Evolutionary conservation across 2,888 invertebrate genomes (phyloP).

Genomic region (Xiphydria camelus): DNA sequence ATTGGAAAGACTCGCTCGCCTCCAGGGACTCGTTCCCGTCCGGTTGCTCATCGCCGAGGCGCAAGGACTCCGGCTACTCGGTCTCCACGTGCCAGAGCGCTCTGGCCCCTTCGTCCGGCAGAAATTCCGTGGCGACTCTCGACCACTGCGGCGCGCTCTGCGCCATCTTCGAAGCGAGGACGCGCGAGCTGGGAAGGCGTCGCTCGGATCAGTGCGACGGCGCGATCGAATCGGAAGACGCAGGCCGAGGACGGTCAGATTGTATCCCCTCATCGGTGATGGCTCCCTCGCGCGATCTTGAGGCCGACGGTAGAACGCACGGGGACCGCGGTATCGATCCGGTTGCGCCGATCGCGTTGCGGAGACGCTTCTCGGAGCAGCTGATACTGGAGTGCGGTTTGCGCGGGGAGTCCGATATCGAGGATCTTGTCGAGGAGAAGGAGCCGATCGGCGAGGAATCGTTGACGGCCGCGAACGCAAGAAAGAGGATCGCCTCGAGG

Average conservation of each 20-base stretch:
- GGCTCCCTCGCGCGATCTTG: background rate
- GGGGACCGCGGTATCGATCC: conserved; percentile 22
- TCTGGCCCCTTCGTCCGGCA: conserved; percentile 34
- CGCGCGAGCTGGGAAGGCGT: conserved; percentile 12
- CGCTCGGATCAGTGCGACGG: conserved; percentile 38
- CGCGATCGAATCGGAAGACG: conserved; percentile 7
- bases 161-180: background rate
- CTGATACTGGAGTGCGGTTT: conserved; percentile 46
- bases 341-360: conserved; percentile 47
- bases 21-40: conserved; percentile 29
- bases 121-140: conserved; percentile 34
- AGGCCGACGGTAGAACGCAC: conserved; percentile 17
- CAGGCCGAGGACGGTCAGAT: conserved; percentile 32
- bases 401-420: conserved; percentile 33
- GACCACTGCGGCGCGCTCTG: conserved; percentile 9
- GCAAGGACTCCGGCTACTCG: conserved; percentile 41
- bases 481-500: conserved; percentile 43
- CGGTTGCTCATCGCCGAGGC: conserved; percentile 24
- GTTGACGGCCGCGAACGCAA: conserved; percentile 39
- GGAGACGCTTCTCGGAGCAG: conserved; percentile 46
- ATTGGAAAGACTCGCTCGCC: conserved; percentile 23
- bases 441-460: conserved; percentile 40
- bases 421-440: conserved; percentile 31
- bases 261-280: conserved; percentile 29
- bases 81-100: conserved; percentile 47